These are phyloP conservation scores for Drosophila kepulauana DNA, from an alignment of 1,140 invertebrate species.

Conservation along the genomic window DNA sequence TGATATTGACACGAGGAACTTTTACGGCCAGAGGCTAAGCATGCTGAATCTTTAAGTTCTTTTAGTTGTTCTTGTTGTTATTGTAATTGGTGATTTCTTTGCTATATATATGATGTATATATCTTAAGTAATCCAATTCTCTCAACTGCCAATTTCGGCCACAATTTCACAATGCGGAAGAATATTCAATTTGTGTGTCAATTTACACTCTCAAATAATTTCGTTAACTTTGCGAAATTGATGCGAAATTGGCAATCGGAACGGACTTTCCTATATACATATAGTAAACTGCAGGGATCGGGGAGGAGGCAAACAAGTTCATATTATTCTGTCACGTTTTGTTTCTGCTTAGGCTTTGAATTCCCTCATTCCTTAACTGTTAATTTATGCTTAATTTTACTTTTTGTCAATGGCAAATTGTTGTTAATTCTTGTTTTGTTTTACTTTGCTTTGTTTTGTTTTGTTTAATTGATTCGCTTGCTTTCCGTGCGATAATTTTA, in stretches of 20 bases:
- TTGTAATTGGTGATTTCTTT: slow-evolving; percentile 14
- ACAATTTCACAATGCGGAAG: not conserved
- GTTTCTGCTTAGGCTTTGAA: slow-evolving; percentile 8
- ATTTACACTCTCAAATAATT: not conserved
- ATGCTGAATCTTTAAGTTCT: slow-evolving; percentile 6
- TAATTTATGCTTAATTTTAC: slow-evolving; percentile 12
- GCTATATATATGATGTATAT: not conserved
- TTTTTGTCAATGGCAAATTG: slow-evolving; percentile 9
- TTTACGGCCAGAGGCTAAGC: slow-evolving; percentile 41
- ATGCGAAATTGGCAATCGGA: slow-evolving; percentile 12
- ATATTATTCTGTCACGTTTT: slow-evolving; percentile 1
- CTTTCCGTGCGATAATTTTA: slow-evolving; percentile 47
- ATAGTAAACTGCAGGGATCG: not conserved
- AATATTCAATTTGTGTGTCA: not conserved
- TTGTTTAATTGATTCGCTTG: slow-evolving; percentile 63
- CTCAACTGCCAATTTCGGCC: not conserved
- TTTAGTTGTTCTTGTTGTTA: slow-evolving; percentile 4
- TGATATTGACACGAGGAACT: slow-evolving; percentile 62
- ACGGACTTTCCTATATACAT: not conserved
- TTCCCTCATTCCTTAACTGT: slow-evolving; percentile 19
- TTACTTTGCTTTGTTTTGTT: slow-evolving; percentile 19
- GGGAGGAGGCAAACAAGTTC: slow-evolving; percentile 5
- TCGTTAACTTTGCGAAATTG: not conserved
- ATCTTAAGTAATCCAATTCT: not conserved
- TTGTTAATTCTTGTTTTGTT: slow-evolving; percentile 12